phyloP scores from a whole-genome alignment of 2,888 invertebrate genomes.

The Vesta saturnalis region DNA sequence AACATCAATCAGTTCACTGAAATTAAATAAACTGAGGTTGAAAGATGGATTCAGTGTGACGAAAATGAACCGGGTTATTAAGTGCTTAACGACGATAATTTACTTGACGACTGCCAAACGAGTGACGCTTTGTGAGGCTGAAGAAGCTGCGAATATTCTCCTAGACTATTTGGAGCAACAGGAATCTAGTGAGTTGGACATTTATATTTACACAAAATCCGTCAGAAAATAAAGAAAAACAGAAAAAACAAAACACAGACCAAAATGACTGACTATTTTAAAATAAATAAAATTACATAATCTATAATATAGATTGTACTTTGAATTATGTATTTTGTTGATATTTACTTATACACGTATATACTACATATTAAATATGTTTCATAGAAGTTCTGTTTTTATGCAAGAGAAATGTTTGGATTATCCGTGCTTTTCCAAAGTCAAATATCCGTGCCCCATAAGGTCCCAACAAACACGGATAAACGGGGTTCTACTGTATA shows the following conservation, averaged over 20 bases:
- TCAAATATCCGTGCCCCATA: too few species aligned
- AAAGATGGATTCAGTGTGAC: neutral
- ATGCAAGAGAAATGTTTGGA: too few species aligned
- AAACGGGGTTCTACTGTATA: too few species aligned
- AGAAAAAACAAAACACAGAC: neutral
- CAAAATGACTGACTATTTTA: constrained; percentile 2
- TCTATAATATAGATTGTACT: constrained; percentile 62
- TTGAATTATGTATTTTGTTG: too few species aligned
- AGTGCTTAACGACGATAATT: neutral
- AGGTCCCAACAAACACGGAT: too few species aligned
- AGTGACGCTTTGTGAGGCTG: neutral
- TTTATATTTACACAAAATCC: neutral
- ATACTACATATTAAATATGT: too few species aligned
- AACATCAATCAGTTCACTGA: neutral
- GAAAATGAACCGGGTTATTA: constrained; percentile 7
- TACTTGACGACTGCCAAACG: neutral
- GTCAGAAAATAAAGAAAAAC: neutral
- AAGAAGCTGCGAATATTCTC: neutral
- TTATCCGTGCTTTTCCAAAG: too few species aligned
- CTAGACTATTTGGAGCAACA: constrained; percentile 2
- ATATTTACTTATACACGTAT: too few species aligned
- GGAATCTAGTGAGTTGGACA: neutral
- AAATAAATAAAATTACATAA: constrained; percentile 56
- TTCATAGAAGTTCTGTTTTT: too few species aligned
- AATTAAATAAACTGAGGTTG: neutral